These are phyloP conservation scores for Thera britannica DNA, from an alignment of 2,888 invertebrate species.

Conservation along the genomic window DNA sequence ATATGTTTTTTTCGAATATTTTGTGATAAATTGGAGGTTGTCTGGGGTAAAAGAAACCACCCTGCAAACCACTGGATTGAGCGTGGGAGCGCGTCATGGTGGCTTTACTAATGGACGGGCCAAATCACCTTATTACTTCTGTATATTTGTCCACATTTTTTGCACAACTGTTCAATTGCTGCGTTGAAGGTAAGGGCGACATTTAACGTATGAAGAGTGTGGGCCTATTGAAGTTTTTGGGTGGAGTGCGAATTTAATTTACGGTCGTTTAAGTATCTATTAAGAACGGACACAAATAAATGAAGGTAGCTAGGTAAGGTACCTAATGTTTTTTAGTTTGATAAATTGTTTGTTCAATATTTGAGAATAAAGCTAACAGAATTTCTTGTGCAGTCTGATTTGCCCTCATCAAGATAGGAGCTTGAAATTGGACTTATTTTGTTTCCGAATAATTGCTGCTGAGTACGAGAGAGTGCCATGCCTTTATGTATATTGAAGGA, in stretches of 20 bases:
- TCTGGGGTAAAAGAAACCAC: conserved; percentile 56
- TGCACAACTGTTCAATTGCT: conserved; percentile 56
- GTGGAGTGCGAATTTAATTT: conserved; percentile 24
- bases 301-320: neutral
- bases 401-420: too few relatives aligned
- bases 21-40: conserved; percentile 43
- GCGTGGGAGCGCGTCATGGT: conserved; percentile 77
- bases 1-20: conserved; percentile 4
- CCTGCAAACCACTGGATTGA: conserved; percentile 56
- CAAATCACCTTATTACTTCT: conserved; percentile 76
- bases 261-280: conserved; percentile 6
- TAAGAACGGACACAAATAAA: neutral
- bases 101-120: conserved; percentile 72
- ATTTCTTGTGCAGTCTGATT: too few relatives aligned
- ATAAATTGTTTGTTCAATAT: neutral
- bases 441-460: too few relatives aligned
- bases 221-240: conserved; percentile 57
- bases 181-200: conserved; percentile 57
- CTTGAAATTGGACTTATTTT: too few relatives aligned
- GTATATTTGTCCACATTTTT: conserved; percentile 73
- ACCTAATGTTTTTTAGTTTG: neutral
- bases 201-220: conserved; percentile 49
- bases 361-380: neutral
- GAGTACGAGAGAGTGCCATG: too few relatives aligned
- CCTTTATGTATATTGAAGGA: too few relatives aligned